phyloP scores from a whole-genome alignment of 23 tunicate genomes.

The Ascidia mentula region DNA sequence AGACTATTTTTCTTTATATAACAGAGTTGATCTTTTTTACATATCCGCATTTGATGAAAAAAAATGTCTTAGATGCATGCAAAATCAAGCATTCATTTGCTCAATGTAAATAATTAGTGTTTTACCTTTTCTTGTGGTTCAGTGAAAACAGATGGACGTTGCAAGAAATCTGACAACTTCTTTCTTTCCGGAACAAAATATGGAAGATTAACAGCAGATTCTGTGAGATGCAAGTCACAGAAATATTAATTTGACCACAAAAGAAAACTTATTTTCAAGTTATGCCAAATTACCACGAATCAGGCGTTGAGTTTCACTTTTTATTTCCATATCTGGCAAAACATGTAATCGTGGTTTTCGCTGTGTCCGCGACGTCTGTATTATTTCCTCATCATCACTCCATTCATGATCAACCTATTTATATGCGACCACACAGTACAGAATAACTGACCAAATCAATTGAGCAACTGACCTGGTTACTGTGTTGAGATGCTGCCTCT shows the following conservation, averaged over 20 bases:
- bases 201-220: constrained; percentile 75
- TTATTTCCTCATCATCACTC: constrained; percentile 14
- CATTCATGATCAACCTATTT: constrained; percentile 7
- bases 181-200: constrained; percentile 79
- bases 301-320: constrained; percentile 87
- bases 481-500: not conserved
- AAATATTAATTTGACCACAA: not conserved
- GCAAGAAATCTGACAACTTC: constrained; percentile 64
- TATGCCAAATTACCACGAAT: constrained; percentile 45
- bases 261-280: not conserved
- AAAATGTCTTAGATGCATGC: too few species aligned
- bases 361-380: not conserved
- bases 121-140: not conserved
- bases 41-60: too few species aligned
- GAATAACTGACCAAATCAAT: not conserved
- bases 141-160: constrained; percentile 39
- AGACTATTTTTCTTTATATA: too few species aligned
- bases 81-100: too few species aligned
- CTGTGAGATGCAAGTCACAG: constrained; percentile 16
- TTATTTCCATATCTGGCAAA: constrained; percentile 48
- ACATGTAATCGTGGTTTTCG: constrained; percentile 16
- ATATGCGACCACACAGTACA: not conserved
- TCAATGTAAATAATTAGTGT: too few species aligned
- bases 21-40: too few species aligned
- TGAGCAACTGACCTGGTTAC: not conserved